Evolutionary conservation across 2,888 invertebrate species (phyloP), one percentile per base, ranked within the genome.

Genomic region (Mythimna pallens): DNA sequence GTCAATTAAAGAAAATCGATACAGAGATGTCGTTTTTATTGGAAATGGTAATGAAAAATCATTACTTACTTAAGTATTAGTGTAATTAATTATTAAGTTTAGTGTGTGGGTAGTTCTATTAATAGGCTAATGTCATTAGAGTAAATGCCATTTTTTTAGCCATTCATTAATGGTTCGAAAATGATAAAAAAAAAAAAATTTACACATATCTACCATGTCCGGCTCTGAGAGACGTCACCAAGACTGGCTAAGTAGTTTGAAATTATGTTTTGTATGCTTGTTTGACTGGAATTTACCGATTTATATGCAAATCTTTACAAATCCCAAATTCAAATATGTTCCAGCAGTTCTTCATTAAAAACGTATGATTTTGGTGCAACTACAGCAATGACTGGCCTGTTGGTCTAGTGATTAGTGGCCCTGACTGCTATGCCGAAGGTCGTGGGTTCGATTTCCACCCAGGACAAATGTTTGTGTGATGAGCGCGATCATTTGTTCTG

Each of bases 1-100:
- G 43, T 50, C 22, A 59, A 76, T 76, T 57, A 78, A 70, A 30
- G 50, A 63, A 17, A 71, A 78, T 62, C 62, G 52, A 70, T 62
- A 52, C 20, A 25, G 2, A 34, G 12, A 34, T 34, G 30, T 62
- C 8, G 17, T n/a, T 75, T 75, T 47, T 20, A 22, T 8, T 43
- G 22, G 55, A 30, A 58, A 40, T 10, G 6, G 1, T 66, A 34
- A 25, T 25, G 64, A 22, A 30, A 25, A 50, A 30, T 65, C 47
- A 71, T 70, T 36, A 36, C 22, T 70, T 36, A 36, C 22, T 43
- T 25, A 57, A 63, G 14, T 36, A 14, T 10, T 12, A 52, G 14
- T 52, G n/a, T 8, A 20, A 36, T 66, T 40, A 40, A 57, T 52
- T 22, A n/a, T 65, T 54, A 22, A 25, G 7, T 9, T 1, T n/a